These are phyloP conservation scores for Drosophila pruinosa DNA, from an alignment of 1,140 invertebrate genomes.

Conservation along the genomic window DNA sequence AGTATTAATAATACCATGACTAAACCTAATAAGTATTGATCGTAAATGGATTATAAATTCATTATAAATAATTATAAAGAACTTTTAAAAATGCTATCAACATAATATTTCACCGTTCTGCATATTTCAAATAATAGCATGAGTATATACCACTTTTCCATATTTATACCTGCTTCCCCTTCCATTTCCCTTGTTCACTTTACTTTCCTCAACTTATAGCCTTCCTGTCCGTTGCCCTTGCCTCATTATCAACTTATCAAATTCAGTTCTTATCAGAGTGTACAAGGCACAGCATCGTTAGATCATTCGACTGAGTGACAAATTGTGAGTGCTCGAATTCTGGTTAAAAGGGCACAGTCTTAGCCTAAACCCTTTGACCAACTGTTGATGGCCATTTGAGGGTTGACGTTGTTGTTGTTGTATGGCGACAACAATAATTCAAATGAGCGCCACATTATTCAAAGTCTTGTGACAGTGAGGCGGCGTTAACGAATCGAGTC, in stretches of 20 bases:
- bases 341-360: constrained; percentile 21
- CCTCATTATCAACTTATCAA: constrained; percentile 19
- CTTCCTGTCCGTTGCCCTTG: background rate
- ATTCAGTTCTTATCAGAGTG: constrained; percentile 1
- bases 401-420: constrained; percentile 28
- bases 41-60: too few relatives aligned
- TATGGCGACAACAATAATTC: constrained; percentile 70
- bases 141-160: too few relatives aligned
- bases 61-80: too few relatives aligned
- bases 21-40: too few relatives aligned
- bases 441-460: constrained; percentile 74
- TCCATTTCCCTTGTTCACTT: background rate
- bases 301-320: constrained; percentile 23
- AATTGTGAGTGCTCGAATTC: constrained; percentile 37
- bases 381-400: constrained; percentile 32
- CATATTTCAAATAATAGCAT: too few relatives aligned
- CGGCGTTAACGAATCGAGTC: constrained; percentile 62
- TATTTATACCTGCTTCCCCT: background rate
- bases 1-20: too few relatives aligned
- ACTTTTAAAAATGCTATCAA: too few relatives aligned
- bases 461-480: constrained; percentile 60
- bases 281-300: constrained; percentile 6
- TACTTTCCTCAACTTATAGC: background rate
- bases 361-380: constrained; percentile 33
- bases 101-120: too few relatives aligned